phyloP scores from a whole-genome alignment of 2,888 invertebrate genomes.

The Leptinotarsa juncta region DNA sequence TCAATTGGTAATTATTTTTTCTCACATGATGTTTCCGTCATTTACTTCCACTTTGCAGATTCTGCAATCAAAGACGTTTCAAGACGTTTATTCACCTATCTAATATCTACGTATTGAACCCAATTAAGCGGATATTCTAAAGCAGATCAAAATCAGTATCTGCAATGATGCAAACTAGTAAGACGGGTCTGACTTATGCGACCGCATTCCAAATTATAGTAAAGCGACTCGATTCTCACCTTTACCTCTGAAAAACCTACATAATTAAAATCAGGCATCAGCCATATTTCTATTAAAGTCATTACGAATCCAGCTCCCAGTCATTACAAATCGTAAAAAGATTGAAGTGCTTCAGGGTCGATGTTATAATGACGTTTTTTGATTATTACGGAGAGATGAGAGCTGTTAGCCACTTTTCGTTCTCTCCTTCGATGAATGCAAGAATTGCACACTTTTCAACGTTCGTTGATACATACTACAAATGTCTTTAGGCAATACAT shows the following conservation, averaged over 20 bases:
- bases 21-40: too few species aligned
- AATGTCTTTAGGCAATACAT: too few species aligned
- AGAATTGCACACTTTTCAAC: too few species aligned
- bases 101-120: neutral
- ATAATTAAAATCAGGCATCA: conserved; percentile 49
- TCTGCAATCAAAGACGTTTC: neutral
- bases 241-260: conserved; percentile 47
- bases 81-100: neutral
- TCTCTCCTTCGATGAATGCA: too few species aligned
- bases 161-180: conserved; percentile 18
- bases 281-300: conserved; percentile 42
- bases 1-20: too few species aligned
- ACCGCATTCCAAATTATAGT: conserved; percentile 53
- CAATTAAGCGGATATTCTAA: neutral
- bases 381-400: neutral
- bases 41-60: too few species aligned
- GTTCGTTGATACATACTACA: too few species aligned
- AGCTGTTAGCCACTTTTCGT: conserved; percentile 2
- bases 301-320: conserved; percentile 31
- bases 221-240: conserved; percentile 50
- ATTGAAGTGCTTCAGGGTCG: conserved; percentile 35
- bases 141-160: conserved; percentile 21
- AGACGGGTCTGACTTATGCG: conserved; percentile 37
- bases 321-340: conserved; percentile 21
- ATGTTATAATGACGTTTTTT: conserved; percentile 26